A percentile compares a stretch with the other conserved stretches of the same genome.
Evolutionary conservation across 2,113 vertebrate species (phyloP).

Genomic region (Chiloscyllium plagiosum): DNA sequence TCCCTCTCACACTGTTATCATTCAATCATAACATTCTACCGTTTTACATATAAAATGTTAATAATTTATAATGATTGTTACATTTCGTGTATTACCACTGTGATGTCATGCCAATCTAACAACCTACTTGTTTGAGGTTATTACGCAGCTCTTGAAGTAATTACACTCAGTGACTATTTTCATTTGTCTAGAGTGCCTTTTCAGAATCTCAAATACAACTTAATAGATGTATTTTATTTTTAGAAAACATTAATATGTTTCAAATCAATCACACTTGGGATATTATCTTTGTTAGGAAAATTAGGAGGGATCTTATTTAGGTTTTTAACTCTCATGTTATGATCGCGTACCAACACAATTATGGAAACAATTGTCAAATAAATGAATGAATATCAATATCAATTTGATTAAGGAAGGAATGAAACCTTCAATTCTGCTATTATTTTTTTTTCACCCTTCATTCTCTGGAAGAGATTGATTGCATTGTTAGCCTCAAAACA

Average conservation of each 20-base stretch:
- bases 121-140: neutral
- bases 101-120: neutral
- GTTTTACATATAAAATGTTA: neutral
- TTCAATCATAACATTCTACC: neutral
- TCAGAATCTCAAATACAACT: neutral
- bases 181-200: neutral
- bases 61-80: conserved; percentile 23
- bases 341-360: neutral
- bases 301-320: neutral
- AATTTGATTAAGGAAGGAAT: neutral
- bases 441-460: neutral
- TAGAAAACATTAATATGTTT: neutral
- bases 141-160: neutral
- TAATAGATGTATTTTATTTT: neutral
- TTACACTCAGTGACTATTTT: neutral
- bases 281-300: neutral
- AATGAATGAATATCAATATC: neutral
- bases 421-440: neutral
- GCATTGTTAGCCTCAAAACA: neutral
- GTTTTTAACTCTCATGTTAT: neutral
- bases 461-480: neutral
- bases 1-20: neutral
- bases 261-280: neutral
- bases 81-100: neutral
- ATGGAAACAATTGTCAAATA: neutral